Base-by-base conservation (phyloP, 1,140 invertebrate species). In the Drosophila gunungcola region DNA sequence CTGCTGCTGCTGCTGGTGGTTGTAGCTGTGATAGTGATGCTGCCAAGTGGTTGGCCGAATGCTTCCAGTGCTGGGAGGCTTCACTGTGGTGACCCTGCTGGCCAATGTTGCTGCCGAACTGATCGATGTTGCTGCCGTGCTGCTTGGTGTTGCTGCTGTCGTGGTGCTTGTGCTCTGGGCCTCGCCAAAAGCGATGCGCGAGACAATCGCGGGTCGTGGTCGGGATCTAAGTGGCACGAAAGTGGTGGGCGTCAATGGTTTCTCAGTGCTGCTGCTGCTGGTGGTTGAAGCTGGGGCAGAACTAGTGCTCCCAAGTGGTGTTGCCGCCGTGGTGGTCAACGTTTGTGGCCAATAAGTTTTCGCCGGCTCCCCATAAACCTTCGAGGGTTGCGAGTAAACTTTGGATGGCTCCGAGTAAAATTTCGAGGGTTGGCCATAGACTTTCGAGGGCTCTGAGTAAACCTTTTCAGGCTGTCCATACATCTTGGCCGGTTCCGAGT, bases 371-470 rank as follows among this genome's bases (percentile, higher is more conserved):
- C 92, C 88, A 68, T 94, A 94, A 16, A 94, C 92, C 67, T 93
- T 92, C 0, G 94, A 92, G 0, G 93, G 93, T 70, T 92, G 89
- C 5, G 88, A 93, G 63, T 94, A 94, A 4, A 93, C 90, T 67
- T 94, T 94, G 21, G 94, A 94, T 4, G 95, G 95, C 64, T 94
- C 93, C 12, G 90, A 93, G 65, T 94, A 94, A 16, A 93, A 91
- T 56, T 94, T 94, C n/a, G 94, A 94, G 1, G 95, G 94, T 70
- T 95, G 94, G 3, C 94, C 93, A 68, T 96, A 96, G 2, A 95
- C 92, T 80, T 95, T 95, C 0, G 94, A 93, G 1, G 94, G 94
- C 80, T 95, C 94, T 5, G 94, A 93, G 54, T 95, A 95, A n/a
- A 95, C 90, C 82, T 95, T 95, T 2, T 94, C 93, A 4, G 95